Base-by-base conservation (phyloP, 2,797 vertebrate species). In the Botia almorhae region DNA sequence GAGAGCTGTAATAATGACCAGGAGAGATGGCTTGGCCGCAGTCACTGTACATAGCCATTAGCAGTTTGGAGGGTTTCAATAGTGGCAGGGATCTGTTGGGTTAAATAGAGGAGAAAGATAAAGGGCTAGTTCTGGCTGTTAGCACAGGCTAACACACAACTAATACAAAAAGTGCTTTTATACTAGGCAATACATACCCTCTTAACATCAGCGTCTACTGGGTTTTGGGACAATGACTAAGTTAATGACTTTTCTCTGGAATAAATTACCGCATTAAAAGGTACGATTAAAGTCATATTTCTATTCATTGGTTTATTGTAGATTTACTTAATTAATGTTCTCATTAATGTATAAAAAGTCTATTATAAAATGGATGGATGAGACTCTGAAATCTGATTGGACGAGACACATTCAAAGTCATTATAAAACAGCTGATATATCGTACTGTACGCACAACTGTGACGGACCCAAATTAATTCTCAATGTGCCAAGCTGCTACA, bases 1-100 rank as follows among this genome's bases (percentile, higher is more conserved):
- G 78, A 85, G 88, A 87, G 88, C 89, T 72, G 69, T 79, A 80
- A 65, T 73, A 67, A 89, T 89, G 84, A 87, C 87, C 85, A 82
- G 81, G 36, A 77, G 82, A 88, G 85, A 87, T 83, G 85, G 85
- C 85, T 85, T 86, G 85, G 73, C 86, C 84, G 63, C 80, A 88
- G 83, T 39, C 63, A 87, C 82, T 82, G 51, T 77, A 83, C 76
- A 87, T 51, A 53, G 56, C 83, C 80, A 80, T 90, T 82, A 82
- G 79, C 75, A 74, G 67, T 61, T 61, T 65, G 69, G 65, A 74
- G 77, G 90, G 81, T 78, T 87, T 88, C 79, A 69, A 90, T 65
- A 78, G 84, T 84, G 75, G 78, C 72, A 56, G 74, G 80, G 71
- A 78, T 74, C 70, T 81, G 84, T 76, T 86, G 83, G 82, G 78